phyloP scores from a whole-genome alignment of 1,140 invertebrate genomes.

The Eumaeus atala region DNA sequence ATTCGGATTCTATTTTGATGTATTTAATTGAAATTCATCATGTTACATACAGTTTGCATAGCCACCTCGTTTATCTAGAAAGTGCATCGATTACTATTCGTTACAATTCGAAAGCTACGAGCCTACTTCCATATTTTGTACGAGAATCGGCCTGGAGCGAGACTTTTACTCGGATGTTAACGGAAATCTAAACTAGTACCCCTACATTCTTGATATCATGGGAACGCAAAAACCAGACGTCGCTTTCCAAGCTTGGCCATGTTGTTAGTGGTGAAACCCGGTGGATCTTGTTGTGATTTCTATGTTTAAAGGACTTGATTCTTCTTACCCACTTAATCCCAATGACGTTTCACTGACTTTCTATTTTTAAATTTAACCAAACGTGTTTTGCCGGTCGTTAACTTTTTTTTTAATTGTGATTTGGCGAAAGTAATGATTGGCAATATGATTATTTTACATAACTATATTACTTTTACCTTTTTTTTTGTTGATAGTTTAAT shows the following conservation, averaged over 20 bases:
- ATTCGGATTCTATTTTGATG: conserved; percentile 43
- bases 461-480: conserved; percentile 18
- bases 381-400: conserved; percentile 26
- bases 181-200: conserved; percentile 56
- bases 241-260: conserved; percentile 61
- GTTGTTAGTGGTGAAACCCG: conserved; percentile 58
- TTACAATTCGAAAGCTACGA: conserved; percentile 61
- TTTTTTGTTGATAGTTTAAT: background rate
- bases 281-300: conserved; percentile 4
- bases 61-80: conserved; percentile 63
- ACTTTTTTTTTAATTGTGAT: conserved; percentile 36
- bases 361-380: conserved; percentile 41
- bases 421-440: conserved; percentile 38
- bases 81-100: conserved; percentile 57
- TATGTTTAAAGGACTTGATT: conserved; percentile 4
- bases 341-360: conserved; percentile 37
- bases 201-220: conserved; percentile 51
- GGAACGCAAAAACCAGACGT: conserved; percentile 62
- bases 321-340: conserved; percentile 5
- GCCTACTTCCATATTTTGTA: conserved; percentile 61
- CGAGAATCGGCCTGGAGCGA: conserved; percentile 52
- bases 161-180: conserved; percentile 54
- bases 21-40: conserved; percentile 57
- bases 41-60: conserved; percentile 67
- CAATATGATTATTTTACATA: conserved; percentile 30